Base-by-base conservation (phyloP, 1,140 invertebrate species). In the Meloidogyne floridensis region DNA sequence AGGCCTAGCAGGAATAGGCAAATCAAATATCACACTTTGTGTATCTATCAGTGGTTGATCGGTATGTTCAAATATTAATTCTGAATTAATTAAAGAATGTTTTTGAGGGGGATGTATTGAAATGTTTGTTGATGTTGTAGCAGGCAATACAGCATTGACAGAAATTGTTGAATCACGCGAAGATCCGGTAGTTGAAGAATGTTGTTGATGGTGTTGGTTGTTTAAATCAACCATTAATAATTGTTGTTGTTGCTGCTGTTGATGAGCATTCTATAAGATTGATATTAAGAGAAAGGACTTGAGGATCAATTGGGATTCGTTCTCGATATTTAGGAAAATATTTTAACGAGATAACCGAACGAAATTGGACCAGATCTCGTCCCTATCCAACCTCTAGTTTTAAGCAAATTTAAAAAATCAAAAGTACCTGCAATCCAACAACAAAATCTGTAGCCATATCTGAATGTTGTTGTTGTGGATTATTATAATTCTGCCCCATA, bases 1-100 rank as follows among this genome's bases (percentile, higher is more conserved):
- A 83, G 94, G 93, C 73, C 94, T 93, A 65, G 93, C 93, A 15
- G 95, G 95, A 8, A 94, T 94, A 84, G 94, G 94, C 83, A 96
- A 91, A 87, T 94, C 93, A 88, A 96, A 96, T 71, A 88, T 85
- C 80, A 90, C 90, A 80, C 90, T 90, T 47, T 90, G 84, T 43
- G 87, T 85, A 13, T 85, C 87, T 77, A 92, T 85, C 47, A 92
- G 81, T 51, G 90, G 90, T 51, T 59, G 54, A 13, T 77, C 59
- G n/a, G 59, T 65, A n/a, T 65, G 15, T 65, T 65, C 59, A 65
- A 65, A 65, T 6, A 65, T 65, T 65, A 65, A 65, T n/a, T 65
- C 59, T 6, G 2, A 7, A 65, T 0, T 5, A 65, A 5, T 47
- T 8, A 47, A 47, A 47, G 47, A 47, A 72, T 13, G 20, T 76